Base-by-base conservation (phyloP, 1,140 invertebrate species). In the Pachyrhynchus sulphureomaculatus region DNA sequence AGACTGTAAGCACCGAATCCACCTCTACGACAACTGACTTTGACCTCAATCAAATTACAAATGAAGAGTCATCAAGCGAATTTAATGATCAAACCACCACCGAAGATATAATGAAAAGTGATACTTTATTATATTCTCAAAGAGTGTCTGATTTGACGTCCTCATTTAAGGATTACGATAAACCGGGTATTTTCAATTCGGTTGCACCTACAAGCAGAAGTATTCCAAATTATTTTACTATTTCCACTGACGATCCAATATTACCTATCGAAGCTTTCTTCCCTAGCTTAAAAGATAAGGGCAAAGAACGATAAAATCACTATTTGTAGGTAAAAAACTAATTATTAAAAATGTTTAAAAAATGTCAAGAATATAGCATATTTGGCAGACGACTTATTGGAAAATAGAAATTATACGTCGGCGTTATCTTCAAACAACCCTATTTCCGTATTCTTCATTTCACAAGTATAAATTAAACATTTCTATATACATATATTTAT, bases 221-320 rank as follows among this genome's bases (percentile, higher is more conserved):
- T 64, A 72, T 81, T 58, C 83, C 83, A 2, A 83, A 79, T 68
- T 82, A 83, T 60, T 84, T 84, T 63, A 84, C 82, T 0, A 79
- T 85, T 73, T 80, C 82, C 0, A 85, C 83, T 6, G 83, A 85
- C 59, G 83, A 85, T 66, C 83, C 83, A 0, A 83, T 84, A 20
- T 74, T 85, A 34, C 83, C 83, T 0, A 84, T 85, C 55, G 82
- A 84, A 69, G 82, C 83, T 4, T 84, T 85, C 68, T 85, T 85
- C 66, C 81, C 83, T 17, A 81, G 83, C 69, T 71, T 84, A 39
- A 83, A 83, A 53, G 68, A 70, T 23, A 71, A 68, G 34, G 2
- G 23, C 12, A 62, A 61, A 53, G 63, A 49, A 60, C 15, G 42
- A 29, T 62, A 62, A 62, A 45, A 17, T n/a, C n/a, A n/a, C n/a